These are phyloP conservation scores for Paralvinella palmiformis DNA, from an alignment of 1,140 invertebrate species.

Conservation along the genomic window DNA sequence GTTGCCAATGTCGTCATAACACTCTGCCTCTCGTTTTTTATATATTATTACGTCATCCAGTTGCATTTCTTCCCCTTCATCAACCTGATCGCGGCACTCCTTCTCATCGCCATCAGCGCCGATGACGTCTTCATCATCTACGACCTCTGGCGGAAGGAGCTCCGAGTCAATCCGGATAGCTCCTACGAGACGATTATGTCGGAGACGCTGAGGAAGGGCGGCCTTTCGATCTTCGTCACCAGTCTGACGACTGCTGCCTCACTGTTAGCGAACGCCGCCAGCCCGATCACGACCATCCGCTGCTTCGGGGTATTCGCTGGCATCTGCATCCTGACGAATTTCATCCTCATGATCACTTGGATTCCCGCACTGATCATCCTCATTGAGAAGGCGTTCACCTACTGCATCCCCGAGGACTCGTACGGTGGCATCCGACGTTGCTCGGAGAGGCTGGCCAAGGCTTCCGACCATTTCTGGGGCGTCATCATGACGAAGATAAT, in stretches of 20 bases:
- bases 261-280: conserved; percentile 83
- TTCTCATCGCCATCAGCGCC: conserved; percentile 15
- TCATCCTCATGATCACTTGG: conserved; percentile 82
- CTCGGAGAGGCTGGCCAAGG: conserved; percentile 31
- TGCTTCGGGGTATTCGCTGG: conserved; percentile 95
- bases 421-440: neutral
- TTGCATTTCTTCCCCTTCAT: conserved; percentile 15
- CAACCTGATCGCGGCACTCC: conserved; percentile 8
- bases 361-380: conserved; percentile 75
- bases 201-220: conserved; percentile 76
- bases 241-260: conserved; percentile 87
- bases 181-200: conserved; percentile 39
- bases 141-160: conserved; percentile 13
- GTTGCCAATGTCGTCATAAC: conserved; percentile 10
- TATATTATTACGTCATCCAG: conserved; percentile 10
- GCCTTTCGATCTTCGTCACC: conserved; percentile 83
- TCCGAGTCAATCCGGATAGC: neutral
- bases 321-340: conserved; percentile 80
- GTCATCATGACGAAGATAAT: neutral
- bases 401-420: conserved; percentile 26
- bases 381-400: conserved; percentile 54
- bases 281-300: conserved; percentile 87
- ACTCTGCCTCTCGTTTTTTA: conserved; percentile 12
- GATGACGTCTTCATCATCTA: conserved; percentile 21
- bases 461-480: conserved; percentile 15